Base-by-base conservation (phyloP, 2,888 invertebrate genomes). In the Steromphala cineraria region DNA sequence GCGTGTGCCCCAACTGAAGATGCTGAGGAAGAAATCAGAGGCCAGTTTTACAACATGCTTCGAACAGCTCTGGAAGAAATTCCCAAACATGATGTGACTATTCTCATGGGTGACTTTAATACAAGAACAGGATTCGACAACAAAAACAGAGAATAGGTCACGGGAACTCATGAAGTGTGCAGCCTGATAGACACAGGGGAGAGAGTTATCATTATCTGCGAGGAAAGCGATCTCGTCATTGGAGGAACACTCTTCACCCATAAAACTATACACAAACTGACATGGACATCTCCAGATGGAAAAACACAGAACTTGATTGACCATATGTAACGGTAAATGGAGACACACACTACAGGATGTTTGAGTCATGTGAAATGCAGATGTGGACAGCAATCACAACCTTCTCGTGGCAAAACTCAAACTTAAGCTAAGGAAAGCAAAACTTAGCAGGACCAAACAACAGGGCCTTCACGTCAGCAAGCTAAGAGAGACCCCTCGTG, bases 211-310 rank as follows among this genome's bases (percentile, higher is more conserved):
- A 85, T 81, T 52, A 71, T 84, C 46, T 87, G 84, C 67, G 77
- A 53, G 0, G 31, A 53, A 4, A 85, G 86, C 78, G 74, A 81
- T 78, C 52, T 85, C 13, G 84, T 85, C 13, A 82, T 87, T 36
- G 84, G 85, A 67, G 85, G 84, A 21, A 86, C 78, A 28, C 53
- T 80, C 13, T 85, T 83, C 53, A 81, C 81, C 13, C 85, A 86
- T 77, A 83, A 75, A 78, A 52, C 74, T 5, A 84, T 84, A 10
- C 83, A 86, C 74, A 85, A 82, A 67, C 40, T 62, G 5, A 87
- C 84, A 53, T 83, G 83, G 84, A 75, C 28, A 13, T 86, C 85
- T 15, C 82, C 85, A 36, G 84, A 84, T 75, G 19, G 67, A 55
- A 7, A 15, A 24, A 78, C 81, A 28, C 79, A 78, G 36, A 86